These are phyloP conservation scores for Nibea coibor DNA, from an alignment of 2,113 vertebrate species.

Conservation along the genomic window DNA sequence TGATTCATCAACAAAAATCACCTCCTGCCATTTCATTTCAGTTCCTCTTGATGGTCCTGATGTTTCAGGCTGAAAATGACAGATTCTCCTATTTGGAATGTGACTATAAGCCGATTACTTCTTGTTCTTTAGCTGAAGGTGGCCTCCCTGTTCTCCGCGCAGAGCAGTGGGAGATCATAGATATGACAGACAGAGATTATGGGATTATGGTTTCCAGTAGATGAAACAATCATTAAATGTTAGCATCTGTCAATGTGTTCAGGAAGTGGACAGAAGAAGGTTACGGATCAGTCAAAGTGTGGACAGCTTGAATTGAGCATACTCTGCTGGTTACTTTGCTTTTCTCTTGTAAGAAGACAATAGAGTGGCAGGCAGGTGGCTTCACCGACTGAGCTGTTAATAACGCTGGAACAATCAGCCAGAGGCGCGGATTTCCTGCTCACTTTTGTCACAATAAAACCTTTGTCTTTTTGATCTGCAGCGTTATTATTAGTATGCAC, in stretches of 20 bases:
- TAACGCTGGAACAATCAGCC: constrained; percentile 20
- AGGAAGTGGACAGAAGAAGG: constrained; percentile 25
- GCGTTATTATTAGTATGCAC: constrained; percentile 26
- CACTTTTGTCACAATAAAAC: constrained; percentile 19
- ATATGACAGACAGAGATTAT: constrained; percentile 65
- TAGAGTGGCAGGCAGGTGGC: not conserved
- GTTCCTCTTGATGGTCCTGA: not conserved
- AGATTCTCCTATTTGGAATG: constrained; percentile 49
- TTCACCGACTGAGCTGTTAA: constrained; percentile 1
- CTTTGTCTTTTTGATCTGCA: constrained; percentile 11
- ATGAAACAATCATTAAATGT: constrained; percentile 71
- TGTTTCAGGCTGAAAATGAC: constrained; percentile 54
- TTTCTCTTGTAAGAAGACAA: constrained; percentile 3
- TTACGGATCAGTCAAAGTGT: constrained; percentile 12
- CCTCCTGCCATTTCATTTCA: constrained; percentile 37
- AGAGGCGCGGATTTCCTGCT: constrained; percentile 4
- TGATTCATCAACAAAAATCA: constrained; percentile 62
- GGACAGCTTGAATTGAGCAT: not conserved
- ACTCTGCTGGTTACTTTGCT: constrained; percentile 24
- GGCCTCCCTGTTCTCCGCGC: constrained; percentile 55
- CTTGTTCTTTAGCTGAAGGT: constrained; percentile 52
- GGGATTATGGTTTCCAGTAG: constrained; percentile 62
- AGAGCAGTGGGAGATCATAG: constrained; percentile 59
- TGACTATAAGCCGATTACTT: constrained; percentile 73
- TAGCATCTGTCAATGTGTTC: constrained; percentile 29